Evolutionary conservation across 30 jellyfish, hydroid and myxozoan genomes (phyloP), one percentile per base, ranked within the genome.

Genomic region (Cassiopea andromeda): DNA sequence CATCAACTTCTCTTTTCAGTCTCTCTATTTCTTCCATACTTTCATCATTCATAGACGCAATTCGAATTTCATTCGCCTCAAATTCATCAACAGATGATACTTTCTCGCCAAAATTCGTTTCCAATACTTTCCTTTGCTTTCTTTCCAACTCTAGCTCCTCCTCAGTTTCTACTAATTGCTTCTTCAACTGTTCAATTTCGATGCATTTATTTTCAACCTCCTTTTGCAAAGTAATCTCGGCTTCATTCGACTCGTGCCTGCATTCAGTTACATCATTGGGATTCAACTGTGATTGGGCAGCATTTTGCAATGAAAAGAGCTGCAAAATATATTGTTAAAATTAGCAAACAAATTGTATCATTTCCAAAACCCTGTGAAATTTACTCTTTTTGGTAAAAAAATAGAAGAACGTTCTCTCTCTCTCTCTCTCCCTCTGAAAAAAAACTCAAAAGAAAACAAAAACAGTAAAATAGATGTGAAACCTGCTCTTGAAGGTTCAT

Each of bases 41-140:
- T 66, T 89, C 92, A 18, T 89, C 92, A 44, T 69, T 78, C 76
- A 76, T 81, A 7, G 43, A 68, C 13, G 88, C 83, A 5, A 87
- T 87, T 27, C 79, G 82, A 73, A 61, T 87, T 48, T 87, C 94
- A 54, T 78, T 73, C 46, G 82, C 94, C 69, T 87, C 94, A 69
- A 87, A 87, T 46, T 87, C 94, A 58, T 87, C 94, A 1, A 87
- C 90, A 46, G 94, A 87, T 44, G 94, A 77, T 2, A 69, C 82
- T 44, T 78, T 87, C 69, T 87, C 94, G n/a, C 90, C 75, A 45
- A 87, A 74, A 60, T 87, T 87, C 46, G 94, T 76, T 58, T 87
- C 90, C 17, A 78, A 19, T 7, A 87, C 90, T 58, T 58, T 87
- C 64, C 80, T 68, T 50, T 87, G 90, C 60, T 77, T 81, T 71